Conservation (phyloP, 2,797 vertebrate genomes). For the Phrynocephalus vlangalii region DNA sequence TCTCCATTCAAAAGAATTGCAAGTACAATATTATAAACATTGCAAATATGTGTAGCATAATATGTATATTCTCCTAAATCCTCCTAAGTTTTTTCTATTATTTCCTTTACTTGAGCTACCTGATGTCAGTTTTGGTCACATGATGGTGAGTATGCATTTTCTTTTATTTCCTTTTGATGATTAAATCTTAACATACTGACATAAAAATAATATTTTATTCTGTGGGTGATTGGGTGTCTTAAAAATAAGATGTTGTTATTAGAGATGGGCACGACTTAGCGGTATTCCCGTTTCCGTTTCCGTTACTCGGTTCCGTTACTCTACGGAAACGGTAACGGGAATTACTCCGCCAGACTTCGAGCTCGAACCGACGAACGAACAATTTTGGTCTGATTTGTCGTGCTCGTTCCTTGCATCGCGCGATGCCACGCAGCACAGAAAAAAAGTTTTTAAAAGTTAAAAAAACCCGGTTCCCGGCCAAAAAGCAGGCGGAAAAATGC, state of each 20-base stretch:
- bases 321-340: no score
- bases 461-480: no score
- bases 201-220: background rate
- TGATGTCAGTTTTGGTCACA: constrained; percentile 75
- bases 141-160: constrained; percentile 72
- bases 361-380: no score
- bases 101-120: constrained; percentile 71
- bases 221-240: background rate
- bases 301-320: no score
- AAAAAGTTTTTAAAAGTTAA: no score
- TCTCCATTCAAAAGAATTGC: background rate
- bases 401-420: no score
- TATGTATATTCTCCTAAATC: constrained; percentile 10
- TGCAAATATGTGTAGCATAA: background rate
- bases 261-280: no score
- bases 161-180: background rate
- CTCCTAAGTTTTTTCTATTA: background rate
- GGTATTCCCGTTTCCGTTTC: no score
- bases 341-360: no score
- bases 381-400: no score
- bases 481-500: no score
- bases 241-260: background rate
- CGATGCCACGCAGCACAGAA: no score
- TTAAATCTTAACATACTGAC: background rate
- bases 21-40: constrained; percentile 12